Evolutionary conservation across 2,797 vertebrate genomes (phyloP), one percentile per base, ranked within the genome.

Genomic region (Hydrocynus forskahlii): DNA sequence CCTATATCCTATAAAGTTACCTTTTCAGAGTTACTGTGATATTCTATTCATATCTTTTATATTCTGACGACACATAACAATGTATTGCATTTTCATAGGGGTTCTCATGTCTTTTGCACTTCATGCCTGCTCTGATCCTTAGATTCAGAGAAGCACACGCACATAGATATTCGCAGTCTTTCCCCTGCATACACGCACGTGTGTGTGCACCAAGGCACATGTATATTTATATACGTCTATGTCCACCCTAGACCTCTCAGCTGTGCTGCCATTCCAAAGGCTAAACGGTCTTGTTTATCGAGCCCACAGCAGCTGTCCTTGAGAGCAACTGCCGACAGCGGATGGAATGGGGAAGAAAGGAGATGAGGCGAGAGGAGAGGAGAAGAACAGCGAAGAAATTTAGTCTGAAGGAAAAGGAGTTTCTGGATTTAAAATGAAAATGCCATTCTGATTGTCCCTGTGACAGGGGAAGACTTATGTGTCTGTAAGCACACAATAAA

Each of bases 211-310:
- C 63, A 23, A 69, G 45, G 60, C 78, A 64, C 82, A 38, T 48
- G 67, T 59, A 57, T 80, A 80, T 69, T 67, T 75, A 76, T 81
- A 79, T 77, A 79, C 57, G 69, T 75, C 75, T 71, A 76, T 79
- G 79, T 79, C 80, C 72, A 76, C 60, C 71, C 81, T 78, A 79
- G 81, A 86, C 76, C 79, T 19, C 62, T 81, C 89, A 91, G 91
- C 89, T 91, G 90, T 87, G 88, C 87, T 87, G 85, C 88, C 86
- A 81, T 89, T 90, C 87, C 89, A 84, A 76, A 67, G 89, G 87
- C 88, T 83, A 89, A 88, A 79, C 86, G 87, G 78, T 83, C 79
- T 85, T 71, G 84, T 90, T 91, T 88, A 91, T 89, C 84, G 81
- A 75, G 86, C 83, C 88, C 83, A 0, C 12, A 83, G 85, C 91